These are phyloP conservation scores for Cabera pusaria DNA, from an alignment of 2,888 invertebrate genomes.

Conservation along the genomic window DNA sequence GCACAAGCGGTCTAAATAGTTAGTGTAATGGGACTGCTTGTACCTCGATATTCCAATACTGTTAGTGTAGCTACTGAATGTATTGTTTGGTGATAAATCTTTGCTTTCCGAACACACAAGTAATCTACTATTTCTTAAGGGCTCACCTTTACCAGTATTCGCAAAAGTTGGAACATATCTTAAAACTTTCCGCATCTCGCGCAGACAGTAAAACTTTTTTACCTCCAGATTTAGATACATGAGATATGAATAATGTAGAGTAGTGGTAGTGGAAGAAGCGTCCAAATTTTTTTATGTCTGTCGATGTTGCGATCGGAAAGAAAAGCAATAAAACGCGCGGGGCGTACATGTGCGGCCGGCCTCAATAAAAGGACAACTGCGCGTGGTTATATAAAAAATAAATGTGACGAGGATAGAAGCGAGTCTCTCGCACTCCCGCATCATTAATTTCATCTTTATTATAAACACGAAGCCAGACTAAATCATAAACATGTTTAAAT, in stretches of 20 bases:
- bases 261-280: conserved; percentile 36
- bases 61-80: too few species aligned
- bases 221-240: conserved; percentile 26
- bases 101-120: too few species aligned
- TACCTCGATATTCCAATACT: too few species aligned
- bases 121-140: too few species aligned
- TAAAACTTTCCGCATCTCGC: conserved; percentile 9
- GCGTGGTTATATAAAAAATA: conserved; percentile 47
- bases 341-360: conserved; percentile 55
- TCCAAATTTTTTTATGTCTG: conserved; percentile 45
- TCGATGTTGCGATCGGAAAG: conserved; percentile 51
- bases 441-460: conserved; percentile 76
- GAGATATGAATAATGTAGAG: conserved; percentile 41
- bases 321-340: conserved; percentile 62
- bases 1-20: conserved; percentile 6
- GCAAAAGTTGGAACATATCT: conserved; percentile 2
- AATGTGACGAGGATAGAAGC: conserved; percentile 63
- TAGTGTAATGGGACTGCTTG: too few species aligned
- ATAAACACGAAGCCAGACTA: conserved; percentile 68
- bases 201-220: conserved; percentile 21
- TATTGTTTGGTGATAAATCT: too few species aligned
- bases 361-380: conserved; percentile 63
- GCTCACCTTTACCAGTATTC: conserved; percentile 1
- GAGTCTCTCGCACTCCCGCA: conserved; percentile 48
- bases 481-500: conserved; percentile 73